Evolutionary conservation across 2,888 invertebrate species (phyloP).

Genomic region (Phortica magna): DNA sequence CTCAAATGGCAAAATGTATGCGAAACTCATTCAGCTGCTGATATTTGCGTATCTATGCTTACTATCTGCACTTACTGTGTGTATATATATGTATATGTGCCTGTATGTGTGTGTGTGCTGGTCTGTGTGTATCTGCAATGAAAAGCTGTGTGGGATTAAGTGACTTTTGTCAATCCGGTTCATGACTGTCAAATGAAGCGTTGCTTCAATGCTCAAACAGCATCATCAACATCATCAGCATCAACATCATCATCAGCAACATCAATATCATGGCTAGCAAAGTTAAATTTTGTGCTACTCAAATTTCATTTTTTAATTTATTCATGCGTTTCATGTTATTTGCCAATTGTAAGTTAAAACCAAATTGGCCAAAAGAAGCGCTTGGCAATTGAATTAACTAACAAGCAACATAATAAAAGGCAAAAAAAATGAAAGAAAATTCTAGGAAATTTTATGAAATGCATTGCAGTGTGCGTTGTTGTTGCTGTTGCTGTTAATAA

Average conservation of each 20-base stretch:
- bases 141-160: conserved; percentile 21
- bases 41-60: conserved; percentile 13
- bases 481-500: not conserved
- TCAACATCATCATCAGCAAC: too few relatives aligned
- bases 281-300: too few relatives aligned
- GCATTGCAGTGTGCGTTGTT: not conserved
- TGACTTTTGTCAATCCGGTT: conserved; percentile 23
- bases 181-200: not conserved
- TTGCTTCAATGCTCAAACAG: not conserved
- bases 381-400: too few relatives aligned
- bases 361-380: too few relatives aligned
- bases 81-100: not conserved
- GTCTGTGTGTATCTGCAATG: conserved; percentile 17
- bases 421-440: too few relatives aligned
- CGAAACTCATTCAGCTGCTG: conserved; percentile 5
- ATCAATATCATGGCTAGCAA: too few relatives aligned
- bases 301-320: too few relatives aligned
- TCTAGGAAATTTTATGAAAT: too few relatives aligned
- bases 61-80: not conserved
- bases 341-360: too few relatives aligned
- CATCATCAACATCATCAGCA: not conserved
- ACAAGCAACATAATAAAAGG: too few relatives aligned
- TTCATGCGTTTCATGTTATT: too few relatives aligned
- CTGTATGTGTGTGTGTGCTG: not conserved
- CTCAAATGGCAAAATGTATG: not conserved